These are phyloP conservation scores for Halictus quadricinctus DNA, from an alignment of 2,888 invertebrate genomes.

Conservation along the genomic window DNA sequence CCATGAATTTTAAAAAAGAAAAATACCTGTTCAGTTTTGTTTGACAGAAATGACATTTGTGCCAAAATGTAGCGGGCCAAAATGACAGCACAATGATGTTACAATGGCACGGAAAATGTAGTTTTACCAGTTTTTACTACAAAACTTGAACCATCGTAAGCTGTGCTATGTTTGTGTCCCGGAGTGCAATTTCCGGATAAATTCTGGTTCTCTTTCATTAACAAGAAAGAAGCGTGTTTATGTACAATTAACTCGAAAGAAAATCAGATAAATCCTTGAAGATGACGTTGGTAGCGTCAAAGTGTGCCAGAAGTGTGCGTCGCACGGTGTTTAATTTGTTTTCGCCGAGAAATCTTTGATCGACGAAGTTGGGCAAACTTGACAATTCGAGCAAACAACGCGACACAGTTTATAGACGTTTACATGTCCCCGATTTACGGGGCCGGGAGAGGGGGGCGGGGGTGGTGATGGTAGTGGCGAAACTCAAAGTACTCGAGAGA, in stretches of 20 bases:
- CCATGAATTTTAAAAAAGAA: too few relatives aligned
- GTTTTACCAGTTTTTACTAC: not conserved
- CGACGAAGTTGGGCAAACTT: constrained; percentile 15
- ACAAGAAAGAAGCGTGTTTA: not conserved
- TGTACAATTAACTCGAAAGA: not conserved
- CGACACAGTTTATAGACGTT: constrained; percentile 48
- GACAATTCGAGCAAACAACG: constrained; percentile 47
- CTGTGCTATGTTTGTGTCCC: not conserved
- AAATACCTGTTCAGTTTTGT: too few relatives aligned
- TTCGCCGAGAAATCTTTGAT: not conserved
- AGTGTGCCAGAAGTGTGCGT: not conserved
- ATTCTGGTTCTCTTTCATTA: not conserved
- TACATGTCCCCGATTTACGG: constrained; percentile 38
- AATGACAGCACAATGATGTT: too few relatives aligned
- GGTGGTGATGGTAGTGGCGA: not conserved
- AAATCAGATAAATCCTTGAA: not conserved
- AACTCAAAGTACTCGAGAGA: constrained; percentile 28
- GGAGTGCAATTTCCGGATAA: not conserved
- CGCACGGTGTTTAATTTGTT: not conserved
- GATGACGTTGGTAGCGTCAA: not conserved
- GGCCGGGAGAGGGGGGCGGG: not conserved
- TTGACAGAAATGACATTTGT: too few relatives aligned
- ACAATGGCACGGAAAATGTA: too few relatives aligned
- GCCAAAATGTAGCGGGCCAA: too few relatives aligned
- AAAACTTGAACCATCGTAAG: not conserved